Evolutionary conservation across 64 coral and sea anemone species (phyloP), one percentile per base, ranked within the genome.

Genomic region (Stichodactyla mertensii): DNA sequence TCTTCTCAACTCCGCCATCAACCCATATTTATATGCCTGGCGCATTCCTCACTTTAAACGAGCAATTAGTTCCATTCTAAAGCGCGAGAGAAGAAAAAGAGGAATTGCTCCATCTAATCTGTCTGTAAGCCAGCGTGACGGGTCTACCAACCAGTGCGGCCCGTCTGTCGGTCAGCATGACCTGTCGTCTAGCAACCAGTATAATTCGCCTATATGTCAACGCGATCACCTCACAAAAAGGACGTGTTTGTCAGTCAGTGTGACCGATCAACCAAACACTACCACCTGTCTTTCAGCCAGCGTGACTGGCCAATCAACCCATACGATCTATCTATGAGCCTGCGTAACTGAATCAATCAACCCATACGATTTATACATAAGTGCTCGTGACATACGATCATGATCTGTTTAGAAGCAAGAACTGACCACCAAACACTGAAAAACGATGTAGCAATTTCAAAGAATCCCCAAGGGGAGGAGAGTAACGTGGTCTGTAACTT

Each of bases 11-110:
- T 88, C 86, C 62, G 91, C 60, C 6, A 28, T 92, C 5, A 92
- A 92, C 5, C 91, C 91, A 0, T 92, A 88, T 55, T 27, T 92
- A 16, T 92, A 92, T 55, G 91, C 91, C 11, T 92, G 80, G 80
- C 86, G 91, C 16, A 57, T 92, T 19, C 91, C 86, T 15, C 86
- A 88, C 51, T 92, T 92, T 54, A 88, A 82, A 61, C 86, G 54
- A 52, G 86, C 91, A 74, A 81, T 81, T 4, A 31, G 16, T 9
- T 53, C 15, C 12, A 81, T 81, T 52, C 16, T 81, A 7, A 81
- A 28, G 26, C 54, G 78, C 54, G 51, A 81, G 19, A 15, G 78
- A 36, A n/a, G 69, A 31, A 74, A 31, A 27, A 9, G 69, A 7
- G 24, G 10, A 31, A 31, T 81, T 51, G 22, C 18, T 14, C 78